Conservation (phyloP, 2,113 vertebrate species). For the Phoenicopterus ruber region DNA sequence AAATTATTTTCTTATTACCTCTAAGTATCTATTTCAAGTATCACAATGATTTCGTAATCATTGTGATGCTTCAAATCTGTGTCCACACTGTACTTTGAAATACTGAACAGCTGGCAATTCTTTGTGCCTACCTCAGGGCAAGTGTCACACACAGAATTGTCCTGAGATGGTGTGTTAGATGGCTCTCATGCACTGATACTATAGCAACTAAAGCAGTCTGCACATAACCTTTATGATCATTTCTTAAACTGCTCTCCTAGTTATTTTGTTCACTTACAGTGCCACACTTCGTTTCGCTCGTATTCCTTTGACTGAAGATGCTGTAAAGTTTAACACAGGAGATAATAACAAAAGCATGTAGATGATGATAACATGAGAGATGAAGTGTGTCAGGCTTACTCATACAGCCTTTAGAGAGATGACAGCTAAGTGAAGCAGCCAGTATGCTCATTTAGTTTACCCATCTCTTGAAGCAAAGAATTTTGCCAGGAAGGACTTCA, state of each 20-base stretch:
- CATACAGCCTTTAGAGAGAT: neutral
- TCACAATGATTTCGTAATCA: neutral
- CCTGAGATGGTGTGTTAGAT: neutral
- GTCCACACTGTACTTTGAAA: neutral
- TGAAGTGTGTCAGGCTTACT: conserved; percentile 30
- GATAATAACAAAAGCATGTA: neutral
- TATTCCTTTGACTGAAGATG: neutral
- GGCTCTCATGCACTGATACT: neutral
- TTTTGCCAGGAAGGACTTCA: neutral
- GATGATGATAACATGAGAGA: neutral
- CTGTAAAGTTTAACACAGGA: neutral
- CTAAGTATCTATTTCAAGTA: neutral
- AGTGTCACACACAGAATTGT: neutral
- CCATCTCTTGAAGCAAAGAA: neutral
- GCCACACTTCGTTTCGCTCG: neutral
- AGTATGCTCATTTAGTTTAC: conserved; percentile 35
- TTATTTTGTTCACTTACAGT: neutral
- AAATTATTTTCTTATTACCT: neutral
- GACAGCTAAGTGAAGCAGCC: conserved; percentile 20
- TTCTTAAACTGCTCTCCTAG: neutral
- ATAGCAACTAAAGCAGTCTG: neutral
- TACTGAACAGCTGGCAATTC: neutral
- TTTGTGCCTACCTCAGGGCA: neutral
- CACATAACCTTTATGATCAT: neutral
- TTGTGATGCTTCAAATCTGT: neutral